Evolutionary conservation across 2,113 vertebrate species (phyloP).

Genomic region (Mionectes macconnelli): DNA sequence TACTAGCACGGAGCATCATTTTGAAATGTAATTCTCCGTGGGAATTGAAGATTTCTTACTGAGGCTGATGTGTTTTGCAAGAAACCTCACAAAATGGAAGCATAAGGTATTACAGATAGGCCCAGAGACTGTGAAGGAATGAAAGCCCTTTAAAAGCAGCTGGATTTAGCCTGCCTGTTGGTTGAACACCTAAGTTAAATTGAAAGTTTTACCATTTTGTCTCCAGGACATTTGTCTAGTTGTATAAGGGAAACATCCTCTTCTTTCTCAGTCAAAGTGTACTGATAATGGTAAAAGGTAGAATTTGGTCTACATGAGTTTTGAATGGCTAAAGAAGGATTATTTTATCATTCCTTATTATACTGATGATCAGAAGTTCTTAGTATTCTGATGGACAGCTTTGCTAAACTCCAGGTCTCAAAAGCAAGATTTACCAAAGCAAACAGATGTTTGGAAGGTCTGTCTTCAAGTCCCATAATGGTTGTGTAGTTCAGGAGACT

Average conservation of each 20-base stretch:
- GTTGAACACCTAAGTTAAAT: background rate
- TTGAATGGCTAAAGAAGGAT: background rate
- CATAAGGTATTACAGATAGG: conserved; percentile 11
- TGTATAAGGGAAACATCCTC: background rate
- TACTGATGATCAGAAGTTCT: background rate
- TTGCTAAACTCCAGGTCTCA: background rate
- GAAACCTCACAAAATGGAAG: conserved; percentile 35
- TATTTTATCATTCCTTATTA: background rate
- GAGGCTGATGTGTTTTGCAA: conserved; percentile 41
- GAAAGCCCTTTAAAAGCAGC: background rate
- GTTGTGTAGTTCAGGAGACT: background rate
- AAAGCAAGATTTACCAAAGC: background rate
- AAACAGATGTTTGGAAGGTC: background rate
- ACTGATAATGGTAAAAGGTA: background rate
- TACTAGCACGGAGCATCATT: conserved; percentile 71
- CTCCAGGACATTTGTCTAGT: background rate
- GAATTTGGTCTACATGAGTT: background rate
- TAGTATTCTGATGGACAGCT: background rate
- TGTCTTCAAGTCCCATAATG: background rate
- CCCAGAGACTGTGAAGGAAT: background rate
- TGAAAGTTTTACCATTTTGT: background rate
- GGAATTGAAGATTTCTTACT: conserved; percentile 66
- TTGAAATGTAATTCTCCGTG: conserved; percentile 68
- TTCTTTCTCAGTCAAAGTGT: background rate
- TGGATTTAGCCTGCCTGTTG: background rate